Evolutionary conservation across 2,113 vertebrate species (phyloP), one percentile per base, ranked within the genome.

Genomic region (Bungarus multicinctus): DNA sequence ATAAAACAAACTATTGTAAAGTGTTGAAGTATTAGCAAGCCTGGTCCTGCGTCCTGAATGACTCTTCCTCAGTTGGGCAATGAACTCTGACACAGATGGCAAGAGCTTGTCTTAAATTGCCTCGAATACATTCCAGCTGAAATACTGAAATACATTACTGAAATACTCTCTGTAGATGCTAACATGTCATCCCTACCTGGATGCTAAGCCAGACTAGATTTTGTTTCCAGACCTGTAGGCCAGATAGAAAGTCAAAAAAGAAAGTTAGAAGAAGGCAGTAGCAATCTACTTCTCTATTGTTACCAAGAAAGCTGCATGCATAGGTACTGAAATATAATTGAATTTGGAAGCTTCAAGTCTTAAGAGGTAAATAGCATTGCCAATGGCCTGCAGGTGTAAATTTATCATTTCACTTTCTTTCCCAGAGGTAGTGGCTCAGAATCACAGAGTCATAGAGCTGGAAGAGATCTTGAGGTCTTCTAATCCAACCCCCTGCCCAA

Each of bases 31-130:
- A 57, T 23, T 27, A 16, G 89, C 45, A 27, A 27, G 22, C 25
- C 22, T 87, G 53, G 8, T 50, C 47, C n/a, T 0, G 14, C 1
- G 1, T 57, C 1, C 57, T 12, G 18, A 23, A 34, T 87, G 34
- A 92, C 45, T 10, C 3, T 53, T 57, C 50, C 50, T 52, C 11
- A 0, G 0, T 0, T 10, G 50, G 54, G 50, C 20, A 34, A 69
- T 5, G 20, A 1, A 6, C 85, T 58, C 30, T 16, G 8, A 2
- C 27, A 25, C 47, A 88, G 88, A 11, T 9, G 18, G 39, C 1
- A 14, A 23, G 4, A 23, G 0, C 25, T 69, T 45, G 1, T 16
- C 5, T 0, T 8, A 81, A 12, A 20, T 2, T 39, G 50, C 12
- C 53, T 2, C 0, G 5, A 88, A 9, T 18, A 55, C 0, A 43